phyloP scores from a whole-genome alignment of 1,140 invertebrate genomes.

The Protaetia brevitarsis region DNA sequence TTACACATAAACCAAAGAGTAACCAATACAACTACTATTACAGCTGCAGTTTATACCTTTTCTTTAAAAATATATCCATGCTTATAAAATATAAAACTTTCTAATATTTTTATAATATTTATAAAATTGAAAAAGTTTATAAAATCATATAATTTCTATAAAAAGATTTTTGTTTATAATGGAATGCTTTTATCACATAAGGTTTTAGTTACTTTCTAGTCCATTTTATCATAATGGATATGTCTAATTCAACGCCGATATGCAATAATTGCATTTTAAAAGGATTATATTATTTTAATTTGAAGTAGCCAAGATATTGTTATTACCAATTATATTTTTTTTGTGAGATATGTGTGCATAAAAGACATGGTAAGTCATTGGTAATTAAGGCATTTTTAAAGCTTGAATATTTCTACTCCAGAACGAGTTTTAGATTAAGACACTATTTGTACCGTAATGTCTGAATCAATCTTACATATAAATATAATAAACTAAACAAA shows the following conservation, averaged over 20 bases:
- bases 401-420: too few species aligned
- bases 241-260: background rate
- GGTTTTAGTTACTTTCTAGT: background rate
- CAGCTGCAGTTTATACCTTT: background rate
- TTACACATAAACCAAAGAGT: too few species aligned
- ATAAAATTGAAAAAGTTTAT: background rate
- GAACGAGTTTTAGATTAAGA: too few species aligned
- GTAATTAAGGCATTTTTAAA: too few species aligned
- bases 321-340: too few species aligned
- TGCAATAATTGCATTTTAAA: background rate
- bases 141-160: background rate
- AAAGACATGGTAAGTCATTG: too few species aligned
- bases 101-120: background rate
- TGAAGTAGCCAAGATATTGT: too few species aligned
- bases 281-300: too few species aligned
- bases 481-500: background rate
- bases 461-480: too few species aligned
- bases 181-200: background rate
- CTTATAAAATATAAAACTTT: background rate
- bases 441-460: too few species aligned
- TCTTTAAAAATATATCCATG: background rate
- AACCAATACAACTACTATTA: too few species aligned
- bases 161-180: background rate
- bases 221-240: background rate
- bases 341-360: too few species aligned